These are phyloP conservation scores for Gisinianus flammeolus DNA, from an alignment of 2,888 invertebrate species.

Conservation along the genomic window DNA sequence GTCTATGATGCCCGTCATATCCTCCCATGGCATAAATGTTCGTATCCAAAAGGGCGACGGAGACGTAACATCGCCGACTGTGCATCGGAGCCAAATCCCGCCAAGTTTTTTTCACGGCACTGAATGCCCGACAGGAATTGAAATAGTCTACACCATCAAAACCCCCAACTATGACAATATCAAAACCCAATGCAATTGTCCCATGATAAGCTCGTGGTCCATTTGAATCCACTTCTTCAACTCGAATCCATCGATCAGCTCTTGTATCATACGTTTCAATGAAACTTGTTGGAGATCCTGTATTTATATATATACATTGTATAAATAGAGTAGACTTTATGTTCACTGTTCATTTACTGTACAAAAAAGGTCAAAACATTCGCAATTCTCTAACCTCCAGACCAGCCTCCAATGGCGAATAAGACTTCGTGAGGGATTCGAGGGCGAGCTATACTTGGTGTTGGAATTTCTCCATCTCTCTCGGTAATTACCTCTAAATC, in stretches of 20 bases:
- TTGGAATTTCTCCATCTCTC: slow-evolving; percentile 76
- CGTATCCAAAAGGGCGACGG: slow-evolving; percentile 74
- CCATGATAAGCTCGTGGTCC: slow-evolving; percentile 90
- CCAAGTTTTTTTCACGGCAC: slow-evolving; percentile 84
- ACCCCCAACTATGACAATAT: slow-evolving; percentile 89
- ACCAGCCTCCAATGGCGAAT: slow-evolving; percentile 84
- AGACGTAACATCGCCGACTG: slow-evolving; percentile 81
- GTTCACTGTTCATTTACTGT: no score
- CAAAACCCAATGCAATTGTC: slow-evolving; percentile 82
- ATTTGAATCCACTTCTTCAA: slow-evolving; percentile 77
- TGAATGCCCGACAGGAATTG: slow-evolving; percentile 85
- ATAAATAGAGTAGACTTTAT: no score
- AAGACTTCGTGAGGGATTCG: slow-evolving; percentile 87
- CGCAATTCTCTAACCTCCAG: slow-evolving; percentile 64
- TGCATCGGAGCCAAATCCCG: slow-evolving; percentile 88
- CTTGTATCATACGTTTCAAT: slow-evolving; percentile 86
- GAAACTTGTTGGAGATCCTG: slow-evolving; percentile 69
- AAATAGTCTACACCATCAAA: slow-evolving; percentile 90
- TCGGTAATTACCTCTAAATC: slow-evolving; percentile 86
- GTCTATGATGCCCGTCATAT: slow-evolving; percentile 83
- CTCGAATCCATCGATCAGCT: slow-evolving; percentile 86
- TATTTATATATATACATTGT: slow-evolving; percentile 12
- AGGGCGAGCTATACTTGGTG: slow-evolving; percentile 76
- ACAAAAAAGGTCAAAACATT: neutral
- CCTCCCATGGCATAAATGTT: slow-evolving; percentile 82